Conservation (phyloP, 2,113 vertebrate species). For the Cynopterus brachyotis region DNA sequence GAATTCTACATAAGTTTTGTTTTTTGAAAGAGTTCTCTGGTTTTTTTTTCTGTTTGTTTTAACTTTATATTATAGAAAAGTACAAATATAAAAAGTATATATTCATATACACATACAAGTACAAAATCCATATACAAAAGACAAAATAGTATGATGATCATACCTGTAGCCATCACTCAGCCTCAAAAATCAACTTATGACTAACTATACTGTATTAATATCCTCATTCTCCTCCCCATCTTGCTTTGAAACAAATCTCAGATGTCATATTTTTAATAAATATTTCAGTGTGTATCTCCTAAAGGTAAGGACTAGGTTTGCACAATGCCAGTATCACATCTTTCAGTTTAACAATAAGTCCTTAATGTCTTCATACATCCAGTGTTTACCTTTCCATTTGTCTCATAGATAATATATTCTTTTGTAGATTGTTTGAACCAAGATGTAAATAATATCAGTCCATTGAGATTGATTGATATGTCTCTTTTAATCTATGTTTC, state of each 20-base stretch:
- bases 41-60: not conserved
- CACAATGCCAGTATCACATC: not conserved
- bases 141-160: not conserved
- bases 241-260: not conserved
- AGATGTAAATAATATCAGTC: not conserved
- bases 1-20: not conserved
- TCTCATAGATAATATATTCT: not conserved
- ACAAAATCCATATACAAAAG: not conserved
- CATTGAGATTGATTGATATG: not conserved
- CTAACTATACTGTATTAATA: not conserved
- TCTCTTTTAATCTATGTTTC: not conserved
- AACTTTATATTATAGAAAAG: not conserved
- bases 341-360: not conserved
- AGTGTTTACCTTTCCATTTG: not conserved
- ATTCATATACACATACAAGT: not conserved
- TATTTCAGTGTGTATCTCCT: not conserved
- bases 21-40: not conserved
- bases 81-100: not conserved
- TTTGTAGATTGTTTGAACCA: not conserved
- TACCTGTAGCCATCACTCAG: too few species aligned
- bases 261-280: not conserved
- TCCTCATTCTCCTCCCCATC: not conserved
- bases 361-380: not conserved
- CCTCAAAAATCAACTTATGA: not conserved
- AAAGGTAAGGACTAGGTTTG: not conserved